These are phyloP conservation scores for Agelaius phoeniceus DNA, from an alignment of 2,113 vertebrate genomes.

Conservation along the genomic window DNA sequence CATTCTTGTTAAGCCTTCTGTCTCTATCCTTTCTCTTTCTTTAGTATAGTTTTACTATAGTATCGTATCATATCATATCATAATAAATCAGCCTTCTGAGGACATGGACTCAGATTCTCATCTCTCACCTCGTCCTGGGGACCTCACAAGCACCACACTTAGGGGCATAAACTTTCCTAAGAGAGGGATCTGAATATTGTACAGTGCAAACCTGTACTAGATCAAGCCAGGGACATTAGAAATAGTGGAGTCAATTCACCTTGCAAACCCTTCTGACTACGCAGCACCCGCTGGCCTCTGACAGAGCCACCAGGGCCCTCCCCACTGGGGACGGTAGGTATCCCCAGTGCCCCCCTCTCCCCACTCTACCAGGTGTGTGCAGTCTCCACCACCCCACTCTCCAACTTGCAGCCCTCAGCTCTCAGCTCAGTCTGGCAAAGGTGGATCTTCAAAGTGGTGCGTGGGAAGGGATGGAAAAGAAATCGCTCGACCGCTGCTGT, in stretches of 20 bases:
- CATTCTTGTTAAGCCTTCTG: no score
- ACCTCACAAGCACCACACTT: no score
- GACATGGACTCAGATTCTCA: no score
- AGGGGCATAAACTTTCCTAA: background rate
- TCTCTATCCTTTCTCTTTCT: no score
- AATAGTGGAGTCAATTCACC: constrained; percentile 6
- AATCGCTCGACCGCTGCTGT: background rate
- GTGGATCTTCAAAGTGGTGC: constrained; percentile 76
- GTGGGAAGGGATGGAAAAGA: constrained; percentile 69
- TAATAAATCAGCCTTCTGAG: no score
- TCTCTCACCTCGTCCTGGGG: no score
- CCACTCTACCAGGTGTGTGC: constrained; percentile 58
- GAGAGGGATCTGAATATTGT: constrained; percentile 70
- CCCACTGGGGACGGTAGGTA: constrained; percentile 26
- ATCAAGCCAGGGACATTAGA: constrained; percentile 77
- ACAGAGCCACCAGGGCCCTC: background rate
- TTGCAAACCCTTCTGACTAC: constrained; percentile 41
- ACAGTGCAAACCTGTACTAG: constrained; percentile 59
- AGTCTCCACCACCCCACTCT: constrained; percentile 80
- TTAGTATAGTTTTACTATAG: no score
- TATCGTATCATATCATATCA: no score
- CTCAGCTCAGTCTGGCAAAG: constrained; percentile 75
- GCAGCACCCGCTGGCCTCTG: constrained; percentile 16
- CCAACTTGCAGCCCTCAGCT: constrained; percentile 86
- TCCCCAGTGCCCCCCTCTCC: constrained; percentile 25